Conservation (phyloP, 1,140 invertebrate genomes). For the Arion vulgaris region DNA sequence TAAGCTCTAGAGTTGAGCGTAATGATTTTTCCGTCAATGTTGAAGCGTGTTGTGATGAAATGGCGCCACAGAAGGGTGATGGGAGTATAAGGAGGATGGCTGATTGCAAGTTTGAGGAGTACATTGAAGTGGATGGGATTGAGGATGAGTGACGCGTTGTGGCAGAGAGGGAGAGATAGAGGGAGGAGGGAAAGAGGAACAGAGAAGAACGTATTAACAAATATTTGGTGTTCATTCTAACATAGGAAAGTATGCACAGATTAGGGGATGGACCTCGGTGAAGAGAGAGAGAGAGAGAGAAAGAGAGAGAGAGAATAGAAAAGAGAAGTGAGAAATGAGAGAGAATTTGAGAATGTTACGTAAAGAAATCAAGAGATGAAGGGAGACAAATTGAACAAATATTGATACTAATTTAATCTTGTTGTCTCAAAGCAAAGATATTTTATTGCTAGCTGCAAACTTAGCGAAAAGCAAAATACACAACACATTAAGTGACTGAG, state of each 20-base stretch:
- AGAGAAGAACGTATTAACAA: background rate
- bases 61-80: background rate
- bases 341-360: background rate
- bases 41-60: background rate
- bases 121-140: background rate
- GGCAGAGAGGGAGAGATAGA: too few relatives aligned
- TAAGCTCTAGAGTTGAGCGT: background rate
- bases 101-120: background rate
- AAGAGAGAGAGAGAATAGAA: conserved; percentile 30
- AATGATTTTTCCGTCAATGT: conserved; percentile 10
- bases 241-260: too few relatives aligned
- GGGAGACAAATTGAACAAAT: too few relatives aligned
- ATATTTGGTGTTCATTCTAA: background rate
- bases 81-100: background rate
- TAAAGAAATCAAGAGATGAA: too few relatives aligned
- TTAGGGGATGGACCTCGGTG: background rate
- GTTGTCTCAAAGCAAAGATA: too few relatives aligned
- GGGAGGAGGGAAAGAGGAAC: background rate
- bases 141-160: background rate
- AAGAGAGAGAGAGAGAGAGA: conserved; percentile 4
- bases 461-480: too few relatives aligned
- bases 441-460: too few relatives aligned
- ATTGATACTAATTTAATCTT: too few relatives aligned
- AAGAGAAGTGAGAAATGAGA: conserved; percentile 16
- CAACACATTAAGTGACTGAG: too few relatives aligned